phyloP scores from a whole-genome alignment of 2,888 invertebrate genomes.

The Vesta saturnalis region DNA sequence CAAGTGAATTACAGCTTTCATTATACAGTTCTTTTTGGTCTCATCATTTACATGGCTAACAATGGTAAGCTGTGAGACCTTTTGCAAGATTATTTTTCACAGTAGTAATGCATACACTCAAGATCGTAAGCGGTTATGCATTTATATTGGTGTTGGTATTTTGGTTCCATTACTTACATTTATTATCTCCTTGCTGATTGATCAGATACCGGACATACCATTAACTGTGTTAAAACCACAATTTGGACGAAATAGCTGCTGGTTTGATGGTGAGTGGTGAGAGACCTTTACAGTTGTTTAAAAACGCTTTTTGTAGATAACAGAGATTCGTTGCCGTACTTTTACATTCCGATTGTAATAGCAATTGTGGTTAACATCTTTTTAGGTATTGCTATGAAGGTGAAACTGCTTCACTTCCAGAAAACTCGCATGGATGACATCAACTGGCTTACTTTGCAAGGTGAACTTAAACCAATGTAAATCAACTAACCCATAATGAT shows the following conservation, averaged over 20 bases:
- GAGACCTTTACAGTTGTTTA: no score
- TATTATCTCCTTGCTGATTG: slow-evolving; percentile 46
- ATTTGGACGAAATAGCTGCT: slow-evolving; percentile 46
- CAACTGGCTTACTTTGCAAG: slow-evolving; percentile 27
- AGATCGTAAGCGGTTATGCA: slow-evolving; percentile 30
- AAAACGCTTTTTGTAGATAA: slow-evolving; percentile 44
- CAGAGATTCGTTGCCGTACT: slow-evolving; percentile 36
- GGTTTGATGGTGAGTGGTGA: slow-evolving; percentile 54
- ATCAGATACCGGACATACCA: slow-evolving; percentile 50
- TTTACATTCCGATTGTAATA: slow-evolving; percentile 41
- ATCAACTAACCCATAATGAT: slow-evolving; percentile 13
- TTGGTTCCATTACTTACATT: slow-evolving; percentile 45
- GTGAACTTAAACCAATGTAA: slow-evolving; percentile 43
- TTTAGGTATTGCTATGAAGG: slow-evolving; percentile 31
- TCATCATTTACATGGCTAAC: slow-evolving; percentile 53
- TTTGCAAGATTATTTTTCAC: slow-evolving; percentile 49
- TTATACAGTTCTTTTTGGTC: slow-evolving; percentile 53
- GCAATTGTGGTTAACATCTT: slow-evolving; percentile 35
- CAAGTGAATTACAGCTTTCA: slow-evolving; percentile 50
- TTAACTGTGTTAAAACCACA: slow-evolving; percentile 49
- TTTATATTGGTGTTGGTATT: slow-evolving; percentile 35
- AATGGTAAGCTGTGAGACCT: slow-evolving; percentile 52
- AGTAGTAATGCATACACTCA: slow-evolving; percentile 17
- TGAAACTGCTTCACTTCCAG: slow-evolving; percentile 28
- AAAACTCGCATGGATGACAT: slow-evolving; percentile 14